Conservation (phyloP, 2,888 invertebrate genomes). For the Macrosoma leucophasiata region DNA sequence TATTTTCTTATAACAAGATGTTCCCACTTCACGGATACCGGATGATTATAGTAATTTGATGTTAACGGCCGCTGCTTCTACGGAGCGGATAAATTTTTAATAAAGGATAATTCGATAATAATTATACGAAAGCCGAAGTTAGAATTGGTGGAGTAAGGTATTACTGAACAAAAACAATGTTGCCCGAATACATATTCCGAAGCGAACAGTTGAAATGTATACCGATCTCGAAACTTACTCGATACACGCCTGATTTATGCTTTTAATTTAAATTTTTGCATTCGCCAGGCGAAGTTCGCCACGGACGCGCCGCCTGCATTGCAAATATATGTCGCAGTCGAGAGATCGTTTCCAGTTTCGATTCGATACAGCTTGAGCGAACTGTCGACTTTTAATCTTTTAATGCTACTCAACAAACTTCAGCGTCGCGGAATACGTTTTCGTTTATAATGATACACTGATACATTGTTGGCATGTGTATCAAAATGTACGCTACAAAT, state of each 20-base stretch:
- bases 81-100: too few species aligned
- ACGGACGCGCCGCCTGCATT: conserved; percentile 71
- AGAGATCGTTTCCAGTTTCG: conserved; percentile 60
- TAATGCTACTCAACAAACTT: conserved; percentile 72
- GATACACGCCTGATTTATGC: conserved; percentile 75
- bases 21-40: conserved; percentile 29
- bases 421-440: conserved; percentile 39
- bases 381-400: conserved; percentile 74
- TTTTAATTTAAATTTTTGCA: conserved; percentile 78
- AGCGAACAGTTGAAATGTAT: conserved; percentile 61
- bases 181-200: conserved; percentile 42
- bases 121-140: too few species aligned
- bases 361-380: conserved; percentile 65
- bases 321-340: conserved; percentile 68
- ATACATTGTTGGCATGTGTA: conserved; percentile 5
- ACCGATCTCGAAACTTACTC: conserved; percentile 71
- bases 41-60: conserved; percentile 28
- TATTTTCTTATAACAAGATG: conserved; percentile 37
- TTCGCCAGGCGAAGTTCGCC: conserved; percentile 69
- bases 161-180: conserved; percentile 33
- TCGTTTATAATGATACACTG: conserved; percentile 26
- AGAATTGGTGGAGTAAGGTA: conserved; percentile 13
- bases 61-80: conserved; percentile 17
- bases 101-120: too few species aligned
- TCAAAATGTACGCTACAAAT: too few species aligned